phyloP scores from a whole-genome alignment of 1,140 invertebrate species.

The Drosophila setifemur region DNA sequence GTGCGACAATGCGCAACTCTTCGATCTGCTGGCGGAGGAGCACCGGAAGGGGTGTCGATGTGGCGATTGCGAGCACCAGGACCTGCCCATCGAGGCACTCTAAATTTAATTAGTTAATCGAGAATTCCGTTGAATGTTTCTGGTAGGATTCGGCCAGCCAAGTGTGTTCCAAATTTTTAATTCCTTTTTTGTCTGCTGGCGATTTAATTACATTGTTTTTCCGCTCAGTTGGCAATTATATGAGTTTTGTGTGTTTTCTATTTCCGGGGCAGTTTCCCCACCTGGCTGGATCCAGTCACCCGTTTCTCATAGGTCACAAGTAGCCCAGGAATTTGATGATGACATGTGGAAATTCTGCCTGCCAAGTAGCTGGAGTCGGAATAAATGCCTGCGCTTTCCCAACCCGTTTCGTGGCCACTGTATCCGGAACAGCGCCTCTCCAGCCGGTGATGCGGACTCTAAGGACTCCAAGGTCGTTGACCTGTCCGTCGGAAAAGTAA shows the following conservation, averaged over 20 bases:
- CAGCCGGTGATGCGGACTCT: not conserved
- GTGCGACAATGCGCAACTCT: conserved; percentile 12
- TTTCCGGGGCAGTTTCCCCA: not conserved
- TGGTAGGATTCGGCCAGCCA: not conserved
- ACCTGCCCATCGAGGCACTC: conserved; percentile 9
- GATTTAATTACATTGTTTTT: not conserved
- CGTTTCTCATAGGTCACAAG: not conserved
- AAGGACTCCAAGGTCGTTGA: conserved; percentile 44
- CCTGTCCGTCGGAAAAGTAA: conserved; percentile 54
- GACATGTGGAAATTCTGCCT: conserved; percentile 59
- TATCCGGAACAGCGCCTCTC: not conserved
- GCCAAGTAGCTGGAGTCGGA: not conserved
- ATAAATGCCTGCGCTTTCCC: conserved; percentile 9
- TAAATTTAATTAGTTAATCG: not conserved
- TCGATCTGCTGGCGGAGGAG: conserved; percentile 20
- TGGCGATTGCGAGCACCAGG: conserved; percentile 24
- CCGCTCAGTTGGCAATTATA: conserved; percentile 5
- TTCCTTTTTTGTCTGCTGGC: not conserved
- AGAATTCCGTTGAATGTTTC: not conserved
- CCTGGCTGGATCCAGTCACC: not conserved
- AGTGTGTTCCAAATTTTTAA: conserved; percentile 12
- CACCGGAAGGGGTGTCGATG: conserved; percentile 30
- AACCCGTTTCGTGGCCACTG: conserved; percentile 82
- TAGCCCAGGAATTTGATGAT: conserved; percentile 18
- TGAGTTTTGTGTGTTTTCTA: conserved; percentile 2